Conservation (phyloP, 2,797 vertebrate species). For the Kryptopterus vitreolus region DNA sequence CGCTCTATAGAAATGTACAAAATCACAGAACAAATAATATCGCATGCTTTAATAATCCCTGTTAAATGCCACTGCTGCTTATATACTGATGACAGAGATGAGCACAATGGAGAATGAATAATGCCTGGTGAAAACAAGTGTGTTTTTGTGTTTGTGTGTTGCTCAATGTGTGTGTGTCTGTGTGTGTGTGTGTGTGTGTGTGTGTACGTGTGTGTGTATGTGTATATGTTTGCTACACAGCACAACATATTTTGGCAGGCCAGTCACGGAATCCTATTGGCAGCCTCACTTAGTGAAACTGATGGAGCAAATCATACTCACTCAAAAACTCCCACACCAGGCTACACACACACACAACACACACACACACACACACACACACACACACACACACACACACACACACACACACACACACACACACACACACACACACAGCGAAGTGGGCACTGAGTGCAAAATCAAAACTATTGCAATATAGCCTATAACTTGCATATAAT, state of each 20-base stretch:
- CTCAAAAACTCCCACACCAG: conserved; percentile 22
- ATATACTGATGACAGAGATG: neutral
- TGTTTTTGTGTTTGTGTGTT: neutral
- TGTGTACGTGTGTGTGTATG: neutral
- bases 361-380: conserved; percentile 17
- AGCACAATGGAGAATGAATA: neutral
- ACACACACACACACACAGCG: neutral
- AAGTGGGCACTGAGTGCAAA: neutral
- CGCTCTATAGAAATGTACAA: neutral
- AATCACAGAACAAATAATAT: neutral
- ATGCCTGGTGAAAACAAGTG: neutral
- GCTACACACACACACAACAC: conserved; percentile 11
- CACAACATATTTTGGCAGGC: conserved; percentile 20
- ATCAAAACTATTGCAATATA: conserved; percentile 9
- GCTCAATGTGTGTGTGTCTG: neutral
- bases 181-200: conserved; percentile 15
- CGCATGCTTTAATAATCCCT: neutral
- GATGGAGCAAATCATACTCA: conserved; percentile 45
- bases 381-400: conserved; percentile 16
- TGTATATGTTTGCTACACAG: neutral
- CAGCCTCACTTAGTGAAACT: conserved; percentile 41
- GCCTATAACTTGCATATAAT: neutral
- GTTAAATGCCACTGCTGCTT: neutral
- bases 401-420: conserved; percentile 29
- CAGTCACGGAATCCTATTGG: conserved; percentile 40